Conservation (phyloP, 2,888 invertebrate genomes). For the Xestobium rufovillosum region DNA sequence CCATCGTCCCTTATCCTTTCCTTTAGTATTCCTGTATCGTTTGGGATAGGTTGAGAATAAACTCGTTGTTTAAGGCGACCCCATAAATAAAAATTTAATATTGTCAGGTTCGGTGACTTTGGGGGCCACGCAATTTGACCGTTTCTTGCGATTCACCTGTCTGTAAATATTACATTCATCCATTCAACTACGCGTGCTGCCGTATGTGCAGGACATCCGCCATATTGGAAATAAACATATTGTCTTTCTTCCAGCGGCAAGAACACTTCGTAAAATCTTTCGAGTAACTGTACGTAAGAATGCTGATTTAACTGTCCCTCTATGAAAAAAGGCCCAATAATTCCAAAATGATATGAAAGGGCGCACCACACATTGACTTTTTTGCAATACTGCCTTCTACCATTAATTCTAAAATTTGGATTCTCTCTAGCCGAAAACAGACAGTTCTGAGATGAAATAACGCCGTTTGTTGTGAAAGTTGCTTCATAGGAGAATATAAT, state of each 20-base stretch:
- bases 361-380: constrained; percentile 3
- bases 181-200: constrained; percentile 4
- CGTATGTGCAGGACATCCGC: constrained; percentile 3
- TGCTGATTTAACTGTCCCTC: constrained; percentile 3
- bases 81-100: too few species aligned
- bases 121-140: too few species aligned
- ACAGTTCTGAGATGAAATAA: constrained; percentile 2
- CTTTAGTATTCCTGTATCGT: too few species aligned
- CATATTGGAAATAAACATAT: neutral
- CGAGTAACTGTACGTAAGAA: constrained; percentile 1
- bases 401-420: constrained; percentile 1
- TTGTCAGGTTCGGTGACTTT: too few species aligned
- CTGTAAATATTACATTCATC: too few species aligned
- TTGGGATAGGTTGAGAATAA: too few species aligned
- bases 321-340: constrained; percentile 3
- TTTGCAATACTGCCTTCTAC: constrained; percentile 3
- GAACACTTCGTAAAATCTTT: neutral
- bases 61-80: too few species aligned
- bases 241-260: constrained; percentile 3
- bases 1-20: too few species aligned
- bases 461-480: constrained; percentile 2
- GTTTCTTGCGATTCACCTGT: too few species aligned
- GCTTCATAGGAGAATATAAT: constrained; percentile 2
- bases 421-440: neutral
- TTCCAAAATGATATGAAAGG: constrained; percentile 2